Evolutionary conservation across 2,888 invertebrate species (phyloP).

Genomic region (Drosophila subsilvestris): DNA sequence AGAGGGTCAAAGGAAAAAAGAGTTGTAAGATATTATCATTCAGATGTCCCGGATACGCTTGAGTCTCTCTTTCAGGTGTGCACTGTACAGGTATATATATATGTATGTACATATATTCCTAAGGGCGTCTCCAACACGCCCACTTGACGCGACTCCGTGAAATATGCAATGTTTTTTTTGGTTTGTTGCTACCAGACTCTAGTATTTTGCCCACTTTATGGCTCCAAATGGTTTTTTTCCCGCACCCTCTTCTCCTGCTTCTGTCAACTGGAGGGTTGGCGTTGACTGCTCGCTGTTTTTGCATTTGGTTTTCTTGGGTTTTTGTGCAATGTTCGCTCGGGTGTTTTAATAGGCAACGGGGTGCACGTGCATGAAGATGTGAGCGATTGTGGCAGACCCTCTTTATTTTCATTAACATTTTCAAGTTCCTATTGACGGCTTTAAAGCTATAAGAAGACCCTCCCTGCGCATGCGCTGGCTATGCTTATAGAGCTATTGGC

Average conservation of each 20-base stretch:
- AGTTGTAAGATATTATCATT: too few relatives aligned
- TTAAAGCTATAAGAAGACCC: slow-evolving; percentile 20
- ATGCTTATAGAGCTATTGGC: slow-evolving; percentile 22
- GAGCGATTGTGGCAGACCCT: slow-evolving; percentile 34
- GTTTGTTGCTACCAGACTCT: slow-evolving; percentile 53
- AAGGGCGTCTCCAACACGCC: slow-evolving; percentile 45
- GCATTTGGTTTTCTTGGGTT: slow-evolving; percentile 39
- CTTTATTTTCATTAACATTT: slow-evolving; percentile 78
- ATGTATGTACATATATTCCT: too few relatives aligned
- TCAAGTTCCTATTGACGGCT: slow-evolving; percentile 58
- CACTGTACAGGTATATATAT: background rate
- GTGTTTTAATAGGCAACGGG: slow-evolving; percentile 71
- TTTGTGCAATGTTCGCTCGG: slow-evolving; percentile 60
- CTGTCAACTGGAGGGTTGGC: slow-evolving; percentile 24
- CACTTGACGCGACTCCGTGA: slow-evolving; percentile 64
- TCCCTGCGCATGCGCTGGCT: slow-evolving; percentile 66
- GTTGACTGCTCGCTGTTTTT: slow-evolving; percentile 34
- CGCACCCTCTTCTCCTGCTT: slow-evolving; percentile 13
- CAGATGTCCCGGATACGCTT: background rate
- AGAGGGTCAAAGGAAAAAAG: background rate
- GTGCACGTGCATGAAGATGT: slow-evolving; percentile 13
- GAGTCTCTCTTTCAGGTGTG: background rate
- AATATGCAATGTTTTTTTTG: slow-evolving; percentile 68
- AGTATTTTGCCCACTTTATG: slow-evolving; percentile 73
- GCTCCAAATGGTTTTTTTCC: slow-evolving; percentile 54